Evolutionary conservation across 2,113 vertebrate species (phyloP).

Genomic region (Calidris pygmaea): DNA sequence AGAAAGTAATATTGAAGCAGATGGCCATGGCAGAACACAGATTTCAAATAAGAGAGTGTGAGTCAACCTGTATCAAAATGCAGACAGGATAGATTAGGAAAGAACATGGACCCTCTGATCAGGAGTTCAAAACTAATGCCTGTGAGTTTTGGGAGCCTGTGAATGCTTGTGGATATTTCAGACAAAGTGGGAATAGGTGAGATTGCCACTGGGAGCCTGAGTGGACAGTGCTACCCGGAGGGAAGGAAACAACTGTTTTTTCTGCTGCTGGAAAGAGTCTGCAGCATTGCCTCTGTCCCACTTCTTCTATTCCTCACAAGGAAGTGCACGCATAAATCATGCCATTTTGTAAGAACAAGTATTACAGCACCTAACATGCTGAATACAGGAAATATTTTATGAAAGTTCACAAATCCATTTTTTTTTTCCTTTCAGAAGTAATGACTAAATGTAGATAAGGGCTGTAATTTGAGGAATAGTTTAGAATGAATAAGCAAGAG

Average conservation of each 20-base stretch:
- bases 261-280: not conserved
- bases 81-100: not conserved
- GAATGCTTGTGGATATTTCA: not conserved
- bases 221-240: accelerated
- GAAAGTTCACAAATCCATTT: not conserved
- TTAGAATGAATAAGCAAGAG: not conserved
- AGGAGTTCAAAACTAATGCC: not conserved
- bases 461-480: not conserved
- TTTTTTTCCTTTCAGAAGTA: not conserved
- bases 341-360: not conserved
- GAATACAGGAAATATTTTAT: not conserved
- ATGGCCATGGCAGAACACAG: not conserved
- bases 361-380: not conserved
- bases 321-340: not conserved
- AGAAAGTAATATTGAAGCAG: conserved; percentile 6
- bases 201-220: accelerated
- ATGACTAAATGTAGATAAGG: not conserved
- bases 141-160: not conserved
- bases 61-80: not conserved
- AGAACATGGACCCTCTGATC: not conserved
- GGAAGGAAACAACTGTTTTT: not conserved
- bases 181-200: not conserved
- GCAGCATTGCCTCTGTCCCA: not conserved
- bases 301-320: not conserved
- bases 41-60: not conserved